These are phyloP conservation scores for Ooceraea biroi DNA, from an alignment of 1,140 invertebrate genomes.

Conservation along the genomic window DNA sequence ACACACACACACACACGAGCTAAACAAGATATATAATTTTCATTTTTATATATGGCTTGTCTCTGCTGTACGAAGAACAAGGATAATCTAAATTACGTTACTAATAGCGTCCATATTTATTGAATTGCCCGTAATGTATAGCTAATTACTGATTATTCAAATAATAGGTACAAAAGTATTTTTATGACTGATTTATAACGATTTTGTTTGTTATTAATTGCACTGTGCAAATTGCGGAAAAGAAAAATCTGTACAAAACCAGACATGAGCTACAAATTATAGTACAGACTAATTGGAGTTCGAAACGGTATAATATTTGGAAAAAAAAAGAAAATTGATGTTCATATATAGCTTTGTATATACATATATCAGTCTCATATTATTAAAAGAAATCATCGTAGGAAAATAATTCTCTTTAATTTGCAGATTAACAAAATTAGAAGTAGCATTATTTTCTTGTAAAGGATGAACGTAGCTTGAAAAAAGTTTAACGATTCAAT, in stretches of 20 bases:
- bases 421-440: conserved; percentile 33
- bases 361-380: conserved; percentile 12
- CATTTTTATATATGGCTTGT: conserved; percentile 65
- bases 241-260: conserved; percentile 29
- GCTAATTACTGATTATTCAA: conserved; percentile 51
- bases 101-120: conserved; percentile 52
- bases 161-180: conserved; percentile 54
- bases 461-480: not conserved
- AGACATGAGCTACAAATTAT: conserved; percentile 22
- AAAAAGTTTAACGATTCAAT: conserved; percentile 7
- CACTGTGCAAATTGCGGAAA: conserved; percentile 1
- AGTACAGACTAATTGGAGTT: conserved; percentile 10
- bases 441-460: conserved; percentile 30
- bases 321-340: conserved; percentile 37
- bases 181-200: conserved; percentile 63
- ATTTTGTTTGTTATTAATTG: conserved; percentile 52
- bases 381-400: conserved; percentile 30
- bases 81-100: conserved; percentile 59
- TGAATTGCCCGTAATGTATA: conserved; percentile 58
- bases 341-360: conserved; percentile 25
- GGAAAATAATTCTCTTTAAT: conserved; percentile 20
- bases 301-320: conserved; percentile 25
- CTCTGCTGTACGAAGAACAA: conserved; percentile 25
- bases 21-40: conserved; percentile 48
- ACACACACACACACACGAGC: not conserved